Evolutionary conservation across 2,113 vertebrate species (phyloP), one percentile per base, ranked within the genome.

Genomic region (Sclerurus mexicanus): DNA sequence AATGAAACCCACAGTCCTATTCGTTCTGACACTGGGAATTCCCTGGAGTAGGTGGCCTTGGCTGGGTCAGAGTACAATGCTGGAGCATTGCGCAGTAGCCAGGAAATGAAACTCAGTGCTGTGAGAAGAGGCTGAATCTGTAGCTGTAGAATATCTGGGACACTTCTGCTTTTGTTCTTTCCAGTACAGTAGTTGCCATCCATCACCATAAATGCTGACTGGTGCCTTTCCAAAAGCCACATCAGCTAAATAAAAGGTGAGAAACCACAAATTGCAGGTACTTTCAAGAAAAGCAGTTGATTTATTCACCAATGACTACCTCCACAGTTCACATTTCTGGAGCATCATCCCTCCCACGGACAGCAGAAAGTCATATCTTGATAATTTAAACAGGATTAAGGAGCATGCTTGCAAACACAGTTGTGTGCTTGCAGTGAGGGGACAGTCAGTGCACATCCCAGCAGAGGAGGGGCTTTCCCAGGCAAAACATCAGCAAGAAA

Each of bases 151-250:
- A 0, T 64, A 77, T 74, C 56, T 0, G 0, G 59, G 67, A 46
- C 50, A 90, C 87, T 94, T 96, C 94, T 85, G 39, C 85, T 96
- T 95, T 91, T 95, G 72, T 80, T 91, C 87, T 82, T 83, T 75
- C 42, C 23, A 72, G 28, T 17, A 17, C n/a, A 46, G 67, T 52
- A 59, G 24, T 40, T 89, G 89, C n/a, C 33, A 72, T 86, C 46
- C 78, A 53, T 95, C 85, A 49, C 37, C 2, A 1, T 28, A 87
- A 91, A 79, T 4, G 14, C 73, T 76, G 74, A 76, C 62, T 74
- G 39, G 49, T 63, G 49, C 31, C 23, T 86, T 85, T 87, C 71
- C 42, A 71, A 83, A 90, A 93, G 63, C 71, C 47, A 21, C 4
- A 4, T 85, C 77, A 46, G 49, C 37, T 66, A 73, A 94, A 60